Percentiles rank a stretch among this genome's conserved stretches.
phyloP scores from a whole-genome alignment of 1,140 invertebrate genomes.

The Neotoxoptera formosana region DNA sequence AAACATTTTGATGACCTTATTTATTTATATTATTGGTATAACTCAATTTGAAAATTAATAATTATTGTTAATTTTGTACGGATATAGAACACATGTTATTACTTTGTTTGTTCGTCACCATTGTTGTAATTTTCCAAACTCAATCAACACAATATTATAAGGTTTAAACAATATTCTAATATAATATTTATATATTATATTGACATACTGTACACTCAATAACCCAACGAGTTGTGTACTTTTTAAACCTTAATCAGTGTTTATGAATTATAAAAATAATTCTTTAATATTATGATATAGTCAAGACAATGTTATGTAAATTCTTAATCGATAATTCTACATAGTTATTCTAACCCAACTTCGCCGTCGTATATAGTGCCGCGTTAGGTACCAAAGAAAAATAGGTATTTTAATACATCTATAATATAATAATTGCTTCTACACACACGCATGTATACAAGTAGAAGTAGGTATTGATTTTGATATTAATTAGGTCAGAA shows the following conservation, averaged over 20 bases:
- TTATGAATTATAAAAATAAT: not conserved
- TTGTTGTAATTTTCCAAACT: not conserved
- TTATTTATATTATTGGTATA: not conserved
- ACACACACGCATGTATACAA: not conserved
- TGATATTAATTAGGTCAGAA: conserved; percentile 8
- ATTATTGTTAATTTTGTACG: not conserved
- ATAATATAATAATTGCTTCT: not conserved
- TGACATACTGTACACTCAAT: not conserved
- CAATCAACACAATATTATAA: not conserved
- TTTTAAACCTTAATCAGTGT: not conserved
- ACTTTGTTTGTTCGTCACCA: not conserved
- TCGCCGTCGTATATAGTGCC: not conserved
- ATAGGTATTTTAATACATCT: not conserved
- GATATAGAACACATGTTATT: not conserved
- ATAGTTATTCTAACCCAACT: not conserved
- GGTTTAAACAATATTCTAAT: not conserved
- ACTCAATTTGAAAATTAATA: not conserved
- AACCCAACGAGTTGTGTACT: not conserved
- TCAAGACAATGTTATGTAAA: not conserved
- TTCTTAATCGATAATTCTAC: not conserved
- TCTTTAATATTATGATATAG: not conserved
- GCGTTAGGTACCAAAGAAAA: not conserved
- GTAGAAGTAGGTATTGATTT: conserved; percentile 24
- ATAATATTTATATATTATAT: not conserved
- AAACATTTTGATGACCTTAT: not conserved